phyloP scores from a whole-genome alignment of 2,113 vertebrate species.

The Tretioscincus oriximinensis region DNA sequence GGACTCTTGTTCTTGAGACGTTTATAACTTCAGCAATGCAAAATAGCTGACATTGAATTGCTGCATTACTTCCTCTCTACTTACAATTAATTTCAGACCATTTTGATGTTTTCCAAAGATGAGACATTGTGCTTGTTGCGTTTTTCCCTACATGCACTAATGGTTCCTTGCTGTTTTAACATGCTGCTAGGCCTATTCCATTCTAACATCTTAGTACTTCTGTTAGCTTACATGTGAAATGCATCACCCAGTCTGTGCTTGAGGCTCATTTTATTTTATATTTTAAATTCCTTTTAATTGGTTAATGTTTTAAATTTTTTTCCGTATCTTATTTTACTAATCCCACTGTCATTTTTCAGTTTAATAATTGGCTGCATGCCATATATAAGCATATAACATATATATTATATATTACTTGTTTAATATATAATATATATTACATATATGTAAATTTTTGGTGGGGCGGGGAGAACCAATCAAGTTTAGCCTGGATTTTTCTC shows the following conservation, averaged over 20 bases:
- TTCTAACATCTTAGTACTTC: conserved; percentile 83
- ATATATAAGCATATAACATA: conserved; percentile 63
- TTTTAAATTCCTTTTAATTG: conserved; percentile 34
- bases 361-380: conserved; percentile 86
- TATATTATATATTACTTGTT: not conserved
- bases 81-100: conserved; percentile 18
- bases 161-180: conserved; percentile 83
- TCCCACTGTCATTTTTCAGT: conserved; percentile 89
- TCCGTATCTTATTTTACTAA: conserved; percentile 86
- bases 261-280: conserved; percentile 75
- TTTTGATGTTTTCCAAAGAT: conserved; percentile 72
- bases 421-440: conserved; percentile 7
- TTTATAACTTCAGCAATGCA: not conserved
- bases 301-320: conserved; percentile 62
- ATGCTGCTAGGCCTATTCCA: conserved; percentile 90
- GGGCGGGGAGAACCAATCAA: conserved; percentile 75
- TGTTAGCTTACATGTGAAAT: conserved; percentile 88
- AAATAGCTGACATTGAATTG: conserved; percentile 70
- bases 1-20: not conserved
- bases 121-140: conserved; percentile 87
- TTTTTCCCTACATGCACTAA: conserved; percentile 89
- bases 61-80: conserved; percentile 56
- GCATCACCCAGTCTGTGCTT: conserved; percentile 89
- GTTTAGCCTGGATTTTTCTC: conserved; percentile 91
- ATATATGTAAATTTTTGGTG: conserved; percentile 1